Evolutionary conservation across 2,888 invertebrate genomes (phyloP).

Genomic region (Cephus rjabovi): DNA sequence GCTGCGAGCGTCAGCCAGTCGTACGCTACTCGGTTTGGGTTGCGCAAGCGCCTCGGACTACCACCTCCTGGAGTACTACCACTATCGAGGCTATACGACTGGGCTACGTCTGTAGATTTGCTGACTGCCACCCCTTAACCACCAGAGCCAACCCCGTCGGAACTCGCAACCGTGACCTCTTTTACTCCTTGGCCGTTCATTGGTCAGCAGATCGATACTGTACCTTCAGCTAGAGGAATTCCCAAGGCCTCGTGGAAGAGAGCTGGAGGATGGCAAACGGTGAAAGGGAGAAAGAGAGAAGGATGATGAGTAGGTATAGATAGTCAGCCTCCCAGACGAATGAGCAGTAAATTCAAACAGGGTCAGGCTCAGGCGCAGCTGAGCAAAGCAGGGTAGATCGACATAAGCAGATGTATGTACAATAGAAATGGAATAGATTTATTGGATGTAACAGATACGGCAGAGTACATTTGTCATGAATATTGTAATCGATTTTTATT

Average conservation of each 20-base stretch:
- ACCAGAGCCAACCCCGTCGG: not conserved
- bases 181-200: not conserved
- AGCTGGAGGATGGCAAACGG: not conserved
- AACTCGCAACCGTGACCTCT: not conserved
- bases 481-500: not conserved
- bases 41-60: not conserved
- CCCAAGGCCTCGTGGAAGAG: not conserved
- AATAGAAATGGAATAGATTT: not conserved
- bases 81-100: not conserved
- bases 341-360: not conserved
- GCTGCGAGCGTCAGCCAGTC: not conserved
- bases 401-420: not conserved
- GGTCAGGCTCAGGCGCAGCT: not conserved
- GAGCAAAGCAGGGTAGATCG: not conserved
- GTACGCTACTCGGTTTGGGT: not conserved
- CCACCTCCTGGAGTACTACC: not conserved
- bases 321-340: not conserved
- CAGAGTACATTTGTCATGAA: not conserved
- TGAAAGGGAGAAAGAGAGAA: not conserved
- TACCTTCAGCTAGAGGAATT: not conserved
- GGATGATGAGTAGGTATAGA: not conserved
- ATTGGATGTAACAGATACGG: not conserved
- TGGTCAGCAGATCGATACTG: not conserved
- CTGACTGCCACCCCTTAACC: not conserved
- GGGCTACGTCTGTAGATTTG: not conserved